Base-by-base conservation (phyloP, 2,113 vertebrate genomes). In the Columbina picui region DNA sequence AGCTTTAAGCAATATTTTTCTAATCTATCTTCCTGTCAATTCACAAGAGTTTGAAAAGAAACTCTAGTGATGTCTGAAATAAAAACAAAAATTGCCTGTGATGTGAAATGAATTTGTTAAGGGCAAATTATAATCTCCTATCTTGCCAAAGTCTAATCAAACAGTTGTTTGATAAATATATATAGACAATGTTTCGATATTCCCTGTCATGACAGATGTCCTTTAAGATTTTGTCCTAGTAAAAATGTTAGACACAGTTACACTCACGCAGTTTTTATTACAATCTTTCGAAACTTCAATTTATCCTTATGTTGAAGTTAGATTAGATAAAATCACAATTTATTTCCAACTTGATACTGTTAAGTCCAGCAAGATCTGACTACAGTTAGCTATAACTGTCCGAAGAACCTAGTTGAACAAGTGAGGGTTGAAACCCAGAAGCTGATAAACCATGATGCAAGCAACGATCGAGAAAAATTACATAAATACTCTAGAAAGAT, bases 241-340 rank as follows among this genome's bases (percentile, higher is more conserved):
- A 96, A 97, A 95, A 95, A 79, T 56, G 65, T 96, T 97, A 96
- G 94, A 96, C 90, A 94, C 73, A 85, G 92, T 94, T 91, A 88
- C 81, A 91, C 78, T 90, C 50, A 12, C 29, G 55, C 61, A 92
- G 92, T 65, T 95, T 93, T 88, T 84, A 95, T 79, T 93, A 80
- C 75, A 74, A 82, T 80, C 94, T 96, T 94, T 77, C 92, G 77
- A 93, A 97, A 97, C 92, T 90, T 90, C 89, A 87, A 76, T 95
- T 91, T 96, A 89, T 88, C 85, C 79, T 84, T 78, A 68, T 10
- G 73, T 87, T 89, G 90, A 87, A 94, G 94, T 57, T 82, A 85
- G 94, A 96, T 86, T 88, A 97, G 97, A 97, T 97, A 97, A 97
- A 97, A 97, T 97, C 96, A 91, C 93, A 94, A 96, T 89, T 96